phyloP scores from a whole-genome alignment of 2,113 vertebrate genomes.

The Argyrosomus japonicus region DNA sequence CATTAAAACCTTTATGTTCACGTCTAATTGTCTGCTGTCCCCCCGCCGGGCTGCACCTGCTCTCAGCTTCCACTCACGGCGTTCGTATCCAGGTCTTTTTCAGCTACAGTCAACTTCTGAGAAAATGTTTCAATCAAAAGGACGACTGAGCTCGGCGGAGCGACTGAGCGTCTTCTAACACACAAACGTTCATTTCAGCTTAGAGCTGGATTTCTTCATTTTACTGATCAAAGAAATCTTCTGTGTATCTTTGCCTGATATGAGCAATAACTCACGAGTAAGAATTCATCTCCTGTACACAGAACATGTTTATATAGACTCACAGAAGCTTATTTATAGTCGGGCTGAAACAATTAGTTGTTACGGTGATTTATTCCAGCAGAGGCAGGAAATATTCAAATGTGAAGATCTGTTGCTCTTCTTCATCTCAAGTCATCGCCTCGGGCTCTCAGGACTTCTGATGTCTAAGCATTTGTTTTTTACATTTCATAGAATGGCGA shows the following conservation, averaged over 20 bases:
- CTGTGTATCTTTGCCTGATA: not conserved
- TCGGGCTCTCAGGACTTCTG: not conserved
- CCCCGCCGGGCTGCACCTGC: not conserved
- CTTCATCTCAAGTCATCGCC: not conserved
- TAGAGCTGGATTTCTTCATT: too few relatives aligned
- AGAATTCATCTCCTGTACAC: not conserved
- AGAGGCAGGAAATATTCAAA: not conserved
- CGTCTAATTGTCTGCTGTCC: not conserved
- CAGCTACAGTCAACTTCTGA: slow-evolving; percentile 2
- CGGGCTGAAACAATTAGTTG: not conserved
- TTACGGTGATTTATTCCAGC: not conserved
- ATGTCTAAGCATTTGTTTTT: not conserved
- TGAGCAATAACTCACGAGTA: not conserved
- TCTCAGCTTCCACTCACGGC: not conserved
- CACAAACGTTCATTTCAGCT: not conserved
- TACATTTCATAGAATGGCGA: not conserved
- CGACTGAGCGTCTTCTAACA: not conserved
- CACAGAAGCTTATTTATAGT: not conserved
- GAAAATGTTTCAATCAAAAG: slow-evolving; percentile 26
- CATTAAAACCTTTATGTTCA: slow-evolving; percentile 14
- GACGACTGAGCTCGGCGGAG: not conserved
- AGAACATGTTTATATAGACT: not conserved
- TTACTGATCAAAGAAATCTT: not conserved
- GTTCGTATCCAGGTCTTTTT: slow-evolving; percentile 12
- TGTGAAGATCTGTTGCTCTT: not conserved